Evolutionary conservation across 2,113 vertebrate genomes (phyloP).

Genomic region (Brachypteracias leptosomus): DNA sequence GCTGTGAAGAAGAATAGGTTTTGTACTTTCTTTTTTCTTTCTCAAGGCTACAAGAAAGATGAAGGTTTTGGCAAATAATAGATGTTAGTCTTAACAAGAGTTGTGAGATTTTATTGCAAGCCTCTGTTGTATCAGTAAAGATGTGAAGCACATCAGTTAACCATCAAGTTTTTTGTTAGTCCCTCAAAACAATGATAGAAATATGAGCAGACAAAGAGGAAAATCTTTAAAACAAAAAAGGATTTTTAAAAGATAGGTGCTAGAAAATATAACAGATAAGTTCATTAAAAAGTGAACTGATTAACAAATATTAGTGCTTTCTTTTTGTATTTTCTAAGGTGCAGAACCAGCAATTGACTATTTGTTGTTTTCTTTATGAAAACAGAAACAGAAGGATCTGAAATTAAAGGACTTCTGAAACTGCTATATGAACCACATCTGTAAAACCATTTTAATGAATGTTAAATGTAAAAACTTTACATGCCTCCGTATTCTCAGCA

Average conservation of each 20-base stretch:
- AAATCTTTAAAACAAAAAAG: background rate
- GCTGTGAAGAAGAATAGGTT: conserved; percentile 33
- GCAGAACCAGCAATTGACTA: background rate
- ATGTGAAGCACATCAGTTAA: background rate
- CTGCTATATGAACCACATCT: background rate
- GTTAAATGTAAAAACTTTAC: background rate
- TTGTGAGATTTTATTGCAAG: background rate
- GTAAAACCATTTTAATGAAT: background rate
- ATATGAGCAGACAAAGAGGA: background rate
- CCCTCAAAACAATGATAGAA: background rate
- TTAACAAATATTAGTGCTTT: background rate
- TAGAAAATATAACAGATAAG: background rate
- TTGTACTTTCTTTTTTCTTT: background rate
- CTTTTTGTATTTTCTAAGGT: background rate
- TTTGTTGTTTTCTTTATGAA: background rate
- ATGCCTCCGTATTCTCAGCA: background rate
- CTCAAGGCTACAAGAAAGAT: background rate
- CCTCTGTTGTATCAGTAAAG: background rate
- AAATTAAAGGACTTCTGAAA: background rate
- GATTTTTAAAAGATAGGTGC: fast-evolving
- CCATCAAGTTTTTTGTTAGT: background rate
- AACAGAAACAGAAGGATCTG: background rate
- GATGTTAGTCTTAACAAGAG: background rate
- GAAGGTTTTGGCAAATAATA: background rate
- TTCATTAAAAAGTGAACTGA: background rate